Evolutionary conservation across 2,113 vertebrate genomes (phyloP).

Genomic region (Labeo catla): DNA sequence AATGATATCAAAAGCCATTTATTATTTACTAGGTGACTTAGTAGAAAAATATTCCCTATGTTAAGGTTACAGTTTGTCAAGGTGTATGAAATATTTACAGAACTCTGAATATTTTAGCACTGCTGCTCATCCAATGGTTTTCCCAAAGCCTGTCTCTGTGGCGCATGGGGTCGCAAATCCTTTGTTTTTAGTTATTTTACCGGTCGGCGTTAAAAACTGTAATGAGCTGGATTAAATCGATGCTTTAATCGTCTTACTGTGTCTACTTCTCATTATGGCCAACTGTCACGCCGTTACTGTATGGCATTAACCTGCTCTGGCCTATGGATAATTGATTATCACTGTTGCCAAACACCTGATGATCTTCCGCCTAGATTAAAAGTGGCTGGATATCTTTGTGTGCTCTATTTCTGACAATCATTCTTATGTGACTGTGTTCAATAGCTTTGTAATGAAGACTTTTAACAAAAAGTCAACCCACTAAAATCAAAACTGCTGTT

Average conservation of each 20-base stretch:
- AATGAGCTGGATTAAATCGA: slow-evolving; percentile 51
- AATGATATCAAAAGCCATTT: slow-evolving; percentile 46
- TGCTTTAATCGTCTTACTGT: slow-evolving; percentile 53
- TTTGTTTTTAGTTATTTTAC: neutral
- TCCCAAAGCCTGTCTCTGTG: neutral
- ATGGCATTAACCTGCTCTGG: neutral
- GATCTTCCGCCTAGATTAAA: neutral
- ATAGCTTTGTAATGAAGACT: neutral
- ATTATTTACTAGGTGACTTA: slow-evolving; percentile 66
- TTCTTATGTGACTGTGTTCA: neutral
- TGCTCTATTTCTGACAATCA: neutral
- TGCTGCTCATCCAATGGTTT: neutral
- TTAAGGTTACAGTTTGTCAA: slow-evolving; percentile 56
- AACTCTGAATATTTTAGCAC: slow-evolving; percentile 19
- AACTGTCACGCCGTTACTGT: neutral
- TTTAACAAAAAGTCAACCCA: neutral
- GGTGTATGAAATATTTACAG: slow-evolving; percentile 6
- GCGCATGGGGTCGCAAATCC: slow-evolving; percentile 4
- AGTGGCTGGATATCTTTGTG: neutral
- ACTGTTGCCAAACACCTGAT: slow-evolving; percentile 70
- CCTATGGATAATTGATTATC: slow-evolving; percentile 17
- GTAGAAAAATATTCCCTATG: slow-evolving; percentile 56
- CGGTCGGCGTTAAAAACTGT: slow-evolving; percentile 40
- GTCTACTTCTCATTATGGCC: slow-evolving; percentile 24
- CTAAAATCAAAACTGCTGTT: neutral